Percentiles rank a stretch among this genome's conserved stretches.
These are phyloP conservation scores for Pteruthius melanotis DNA, from an alignment of 2,113 vertebrate species.

Conservation along the genomic window DNA sequence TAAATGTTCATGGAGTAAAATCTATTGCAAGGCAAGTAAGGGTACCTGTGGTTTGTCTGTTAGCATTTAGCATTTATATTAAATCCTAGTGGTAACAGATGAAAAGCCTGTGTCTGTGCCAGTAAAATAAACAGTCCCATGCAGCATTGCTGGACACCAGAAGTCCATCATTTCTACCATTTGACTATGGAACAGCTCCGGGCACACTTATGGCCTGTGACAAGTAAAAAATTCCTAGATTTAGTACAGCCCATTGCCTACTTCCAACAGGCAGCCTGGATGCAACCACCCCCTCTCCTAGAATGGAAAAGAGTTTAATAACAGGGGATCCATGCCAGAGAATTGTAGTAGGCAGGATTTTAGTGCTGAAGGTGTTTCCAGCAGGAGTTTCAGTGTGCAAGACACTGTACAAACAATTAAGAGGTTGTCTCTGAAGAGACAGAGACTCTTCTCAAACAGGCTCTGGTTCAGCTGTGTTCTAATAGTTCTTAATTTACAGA, in stretches of 20 bases:
- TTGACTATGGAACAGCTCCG: background rate
- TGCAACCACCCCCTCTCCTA: background rate
- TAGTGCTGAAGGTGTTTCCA: background rate
- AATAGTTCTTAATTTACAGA: background rate
- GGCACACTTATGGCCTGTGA: background rate
- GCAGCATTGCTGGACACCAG: background rate
- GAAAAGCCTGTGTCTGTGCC: background rate
- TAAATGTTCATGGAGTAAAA: background rate
- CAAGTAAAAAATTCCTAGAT: background rate
- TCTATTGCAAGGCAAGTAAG: background rate
- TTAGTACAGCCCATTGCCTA: background rate
- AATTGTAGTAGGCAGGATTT: background rate
- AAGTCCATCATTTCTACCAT: background rate
- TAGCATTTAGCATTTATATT: background rate
- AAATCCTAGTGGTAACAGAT: background rate
- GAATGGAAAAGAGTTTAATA: background rate
- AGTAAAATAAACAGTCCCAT: background rate
- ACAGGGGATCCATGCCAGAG: background rate
- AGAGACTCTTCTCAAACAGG: background rate
- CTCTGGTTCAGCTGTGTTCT: background rate
- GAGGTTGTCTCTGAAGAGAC: background rate
- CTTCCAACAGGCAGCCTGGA: background rate
- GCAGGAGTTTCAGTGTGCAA: background rate
- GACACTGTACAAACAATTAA: background rate
- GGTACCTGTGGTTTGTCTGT: background rate